Percentiles rank a stretch among this genome's conserved stretches.
phyloP scores from a whole-genome alignment of 2,888 invertebrate genomes.

The Lordiphosa andalusiaca region DNA sequence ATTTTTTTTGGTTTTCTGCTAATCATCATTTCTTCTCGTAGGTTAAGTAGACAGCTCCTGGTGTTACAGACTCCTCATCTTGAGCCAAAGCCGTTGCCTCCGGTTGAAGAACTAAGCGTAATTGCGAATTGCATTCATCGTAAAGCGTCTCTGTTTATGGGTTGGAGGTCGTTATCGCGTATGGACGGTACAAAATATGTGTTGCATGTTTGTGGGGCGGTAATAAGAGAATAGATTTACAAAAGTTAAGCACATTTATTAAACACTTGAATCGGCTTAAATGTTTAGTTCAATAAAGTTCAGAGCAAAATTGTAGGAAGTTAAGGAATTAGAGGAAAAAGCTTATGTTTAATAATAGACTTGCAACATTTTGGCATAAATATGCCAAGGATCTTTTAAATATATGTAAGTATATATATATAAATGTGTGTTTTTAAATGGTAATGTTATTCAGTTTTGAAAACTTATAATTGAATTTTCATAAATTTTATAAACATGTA shows the following conservation, averaged over 20 bases:
- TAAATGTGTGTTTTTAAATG: constrained; percentile 8
- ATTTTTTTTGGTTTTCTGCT: constrained; percentile 8
- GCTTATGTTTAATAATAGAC: constrained; percentile 2
- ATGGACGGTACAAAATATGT: constrained; percentile 44
- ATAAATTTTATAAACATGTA: constrained; percentile 3
- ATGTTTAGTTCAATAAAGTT: constrained; percentile 14
- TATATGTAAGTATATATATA: constrained; percentile 11
- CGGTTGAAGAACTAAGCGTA: constrained; percentile 63
- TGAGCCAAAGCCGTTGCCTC: constrained; percentile 35
- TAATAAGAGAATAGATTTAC: constrained; percentile 66
- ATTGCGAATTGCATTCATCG: constrained; percentile 71
- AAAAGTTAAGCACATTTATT: constrained; percentile 59
- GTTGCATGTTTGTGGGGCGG: constrained; percentile 42
- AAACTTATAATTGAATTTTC: constrained; percentile 7
- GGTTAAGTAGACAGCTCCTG: constrained; percentile 31
- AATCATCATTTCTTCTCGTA: constrained; percentile 56
- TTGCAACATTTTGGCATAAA: constrained; percentile 28
- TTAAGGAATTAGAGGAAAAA: constrained; percentile 17
- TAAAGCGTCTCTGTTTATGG: constrained; percentile 60
- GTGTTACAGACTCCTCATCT: constrained; percentile 35
- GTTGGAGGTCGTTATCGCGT: not conserved
- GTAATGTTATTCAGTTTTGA: constrained; percentile 23
- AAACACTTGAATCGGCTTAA: constrained; percentile 36
- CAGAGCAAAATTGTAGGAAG: constrained; percentile 40
- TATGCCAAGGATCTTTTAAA: constrained; percentile 1